These are phyloP conservation scores for Ennomos quercinarius DNA, from an alignment of 2,888 invertebrate species.

Conservation along the genomic window DNA sequence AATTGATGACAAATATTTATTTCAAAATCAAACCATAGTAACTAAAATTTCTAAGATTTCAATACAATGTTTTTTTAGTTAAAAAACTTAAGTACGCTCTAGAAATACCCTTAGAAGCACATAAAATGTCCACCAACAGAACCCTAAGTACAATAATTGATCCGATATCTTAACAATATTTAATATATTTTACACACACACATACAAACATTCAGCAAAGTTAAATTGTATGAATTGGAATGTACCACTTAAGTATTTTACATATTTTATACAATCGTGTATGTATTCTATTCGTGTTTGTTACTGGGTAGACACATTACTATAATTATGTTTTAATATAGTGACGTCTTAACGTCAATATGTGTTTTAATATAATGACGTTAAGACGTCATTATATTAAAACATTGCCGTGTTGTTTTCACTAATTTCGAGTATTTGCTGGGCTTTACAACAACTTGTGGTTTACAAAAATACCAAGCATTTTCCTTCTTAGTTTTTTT, in stretches of 20 bases:
- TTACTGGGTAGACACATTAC: conserved; percentile 15
- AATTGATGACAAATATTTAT: too few species aligned
- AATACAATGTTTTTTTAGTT: too few species aligned
- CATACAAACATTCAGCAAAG: conserved; percentile 38
- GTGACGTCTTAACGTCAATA: not conserved
- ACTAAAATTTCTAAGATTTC: too few species aligned
- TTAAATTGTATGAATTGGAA: conserved; percentile 51
- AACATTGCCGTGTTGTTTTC: not conserved
- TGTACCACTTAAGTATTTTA: conserved; percentile 52
- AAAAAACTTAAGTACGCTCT: too few species aligned
- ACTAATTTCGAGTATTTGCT: too few species aligned
- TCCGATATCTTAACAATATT: conserved; percentile 56
- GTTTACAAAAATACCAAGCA: too few species aligned
- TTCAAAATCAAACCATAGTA: too few species aligned
- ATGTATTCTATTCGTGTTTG: not conserved
- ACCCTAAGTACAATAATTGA: conserved; percentile 80
- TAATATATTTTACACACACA: conserved; percentile 53
- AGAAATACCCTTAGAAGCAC: conserved; percentile 2
- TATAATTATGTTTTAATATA: conserved; percentile 3
- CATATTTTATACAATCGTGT: conserved; percentile 4
- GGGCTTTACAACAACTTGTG: too few species aligned
- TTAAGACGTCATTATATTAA: not conserved
- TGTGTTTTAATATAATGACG: not conserved
- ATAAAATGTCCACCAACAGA: conserved; percentile 63
- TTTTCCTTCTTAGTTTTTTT: too few species aligned